Evolutionary conservation across 1,140 invertebrate genomes (phyloP), one percentile per base, ranked within the genome.

Genomic region (Dendroctonus valens): DNA sequence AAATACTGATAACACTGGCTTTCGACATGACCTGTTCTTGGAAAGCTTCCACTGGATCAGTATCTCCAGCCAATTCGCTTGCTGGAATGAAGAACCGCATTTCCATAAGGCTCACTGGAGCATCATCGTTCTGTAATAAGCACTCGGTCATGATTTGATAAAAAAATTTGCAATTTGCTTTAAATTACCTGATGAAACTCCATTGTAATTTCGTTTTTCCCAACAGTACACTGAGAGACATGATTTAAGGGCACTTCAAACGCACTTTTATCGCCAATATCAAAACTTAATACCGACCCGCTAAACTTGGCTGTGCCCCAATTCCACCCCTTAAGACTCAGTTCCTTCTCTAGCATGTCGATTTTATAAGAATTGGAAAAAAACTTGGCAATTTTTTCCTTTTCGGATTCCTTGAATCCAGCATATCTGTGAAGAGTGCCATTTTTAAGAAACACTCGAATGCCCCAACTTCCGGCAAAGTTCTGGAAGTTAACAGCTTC

Each of bases 321-420:
- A 81, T 99, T 99, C 96, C 97, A 99, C 5, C 98, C 98, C 81
- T 97, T 98, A 0, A 99, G 81, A 73, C 92, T 93, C 41, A 97
- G 79, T 74, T 99, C 96, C 76, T 94, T 94, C 78, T 92, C 91
- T 63, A 95, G 78, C 90, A 94, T 88, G 71, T 93, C 86, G 74
- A 91, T 90, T 52, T 91, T 87, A 70, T 95, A 97, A 71, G 90
- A 90, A 5, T 85, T 81, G 74, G 90, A 86, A 72, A 96, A 93
- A 78, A 92, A 95, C 72, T 93, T 94, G 1, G 87, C 87, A 57
- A 93, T 84, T 79, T 92, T 92, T 69, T 92, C 91, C 79, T 91
- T 86, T 72, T 93, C 91, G 82, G 88, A 70, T 67, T 98, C 96
- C 77, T 92, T 94, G 73, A 99, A 97, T 0, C 97, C 96, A 69